phyloP scores from a whole-genome alignment of 1,140 invertebrate species.

The Chironomus tepperi region DNA sequence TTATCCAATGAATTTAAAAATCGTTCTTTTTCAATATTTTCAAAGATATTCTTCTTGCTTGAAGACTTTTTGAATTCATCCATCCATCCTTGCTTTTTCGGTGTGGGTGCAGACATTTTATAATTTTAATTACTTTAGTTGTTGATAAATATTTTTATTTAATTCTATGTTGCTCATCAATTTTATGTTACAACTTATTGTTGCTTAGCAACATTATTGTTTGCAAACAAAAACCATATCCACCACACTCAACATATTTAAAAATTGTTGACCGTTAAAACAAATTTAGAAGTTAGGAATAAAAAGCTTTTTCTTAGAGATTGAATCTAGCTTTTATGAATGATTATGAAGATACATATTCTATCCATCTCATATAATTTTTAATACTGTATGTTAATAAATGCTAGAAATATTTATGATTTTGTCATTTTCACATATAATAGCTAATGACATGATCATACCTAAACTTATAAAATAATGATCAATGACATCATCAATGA shows the following conservation, averaged over 20 bases:
- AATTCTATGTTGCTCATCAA: too few species aligned
- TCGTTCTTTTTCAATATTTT: background rate
- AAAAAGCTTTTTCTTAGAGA: background rate
- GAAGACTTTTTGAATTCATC: background rate
- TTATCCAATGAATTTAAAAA: background rate
- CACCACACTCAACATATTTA: background rate
- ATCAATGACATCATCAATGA: too few species aligned
- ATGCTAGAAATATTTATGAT: too few species aligned
- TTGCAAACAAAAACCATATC: background rate
- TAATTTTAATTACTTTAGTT: background rate
- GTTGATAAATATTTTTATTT: too few species aligned
- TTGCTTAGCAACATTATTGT: background rate
- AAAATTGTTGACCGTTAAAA: background rate
- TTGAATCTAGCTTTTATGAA: too few species aligned
- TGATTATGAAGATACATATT: too few species aligned
- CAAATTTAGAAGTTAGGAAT: background rate
- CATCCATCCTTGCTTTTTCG: background rate
- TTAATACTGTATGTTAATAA: too few species aligned
- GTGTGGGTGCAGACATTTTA: background rate
- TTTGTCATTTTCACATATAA: too few species aligned
- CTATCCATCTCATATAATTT: too few species aligned
- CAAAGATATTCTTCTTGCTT: background rate
- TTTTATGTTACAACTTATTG: too few species aligned
- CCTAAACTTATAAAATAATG: too few species aligned
- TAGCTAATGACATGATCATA: too few species aligned